Percentiles rank a stretch among this genome's conserved stretches.
Evolutionary conservation across 2,797 vertebrate genomes (phyloP).

Genomic region (Picus viridis): DNA sequence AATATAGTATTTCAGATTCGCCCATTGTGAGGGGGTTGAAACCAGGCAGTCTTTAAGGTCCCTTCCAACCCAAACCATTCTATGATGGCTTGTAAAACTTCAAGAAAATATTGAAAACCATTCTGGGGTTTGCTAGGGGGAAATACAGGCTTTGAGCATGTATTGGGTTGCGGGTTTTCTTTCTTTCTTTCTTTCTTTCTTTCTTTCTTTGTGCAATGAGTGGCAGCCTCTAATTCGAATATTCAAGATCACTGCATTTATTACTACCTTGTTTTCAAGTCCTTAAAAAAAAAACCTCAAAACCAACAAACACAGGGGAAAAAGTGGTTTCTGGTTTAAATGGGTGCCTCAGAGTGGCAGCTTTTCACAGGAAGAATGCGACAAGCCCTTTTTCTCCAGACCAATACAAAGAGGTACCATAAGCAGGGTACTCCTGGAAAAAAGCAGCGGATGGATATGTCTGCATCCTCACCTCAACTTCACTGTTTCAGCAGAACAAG

Average conservation of each 20-base stretch:
- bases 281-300: background rate
- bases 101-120: background rate
- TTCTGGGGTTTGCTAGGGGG: background rate
- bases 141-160: background rate
- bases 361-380: background rate
- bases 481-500: background rate
- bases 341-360: background rate
- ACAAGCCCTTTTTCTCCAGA: background rate
- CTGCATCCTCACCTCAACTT: background rate
- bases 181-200: background rate
- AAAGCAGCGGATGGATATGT: background rate
- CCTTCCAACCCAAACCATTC: background rate
- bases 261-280: background rate
- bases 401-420: background rate
- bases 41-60: background rate
- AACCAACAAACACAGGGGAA: fast-evolving
- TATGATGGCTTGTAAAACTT: background rate
- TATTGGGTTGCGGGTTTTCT: background rate
- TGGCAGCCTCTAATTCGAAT: background rate
- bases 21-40: background rate
- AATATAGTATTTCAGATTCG: background rate
- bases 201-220: background rate
- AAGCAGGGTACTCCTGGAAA: background rate
- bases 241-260: background rate
- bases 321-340: background rate